A percentile compares a stretch with the other conserved stretches of the same genome.
Conservation (phyloP, 2,797 vertebrate genomes). For the Thalassophryne amazonica region DNA sequence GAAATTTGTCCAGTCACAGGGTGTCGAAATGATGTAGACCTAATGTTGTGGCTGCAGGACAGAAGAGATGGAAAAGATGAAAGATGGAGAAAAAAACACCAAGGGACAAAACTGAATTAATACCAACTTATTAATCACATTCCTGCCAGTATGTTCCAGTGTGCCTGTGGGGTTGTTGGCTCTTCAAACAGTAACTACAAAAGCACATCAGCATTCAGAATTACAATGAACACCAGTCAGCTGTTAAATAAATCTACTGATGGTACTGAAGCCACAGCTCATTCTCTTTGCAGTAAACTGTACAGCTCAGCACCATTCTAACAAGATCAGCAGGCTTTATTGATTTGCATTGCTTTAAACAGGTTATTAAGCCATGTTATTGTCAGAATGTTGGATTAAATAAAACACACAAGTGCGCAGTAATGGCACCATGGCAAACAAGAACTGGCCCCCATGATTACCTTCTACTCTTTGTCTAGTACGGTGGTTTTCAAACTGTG, state of each 20-base stretch:
- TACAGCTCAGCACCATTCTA: conserved; percentile 51
- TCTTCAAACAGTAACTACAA: conserved; percentile 33
- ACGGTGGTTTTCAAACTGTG: no score
- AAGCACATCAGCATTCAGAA: conserved; percentile 27
- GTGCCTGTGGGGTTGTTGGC: not conserved
- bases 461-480: no score
- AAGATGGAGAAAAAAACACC: conserved; percentile 2
- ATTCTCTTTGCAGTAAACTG: conserved; percentile 57
- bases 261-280: conserved; percentile 38
- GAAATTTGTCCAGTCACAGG: conserved; percentile 96
- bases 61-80: conserved; percentile 22
- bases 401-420: conserved; percentile 28
- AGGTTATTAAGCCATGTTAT: conserved; percentile 59
- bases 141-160: conserved; percentile 1
- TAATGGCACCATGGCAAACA: no score
- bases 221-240: conserved; percentile 28
- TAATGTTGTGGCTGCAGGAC: conserved; percentile 90
- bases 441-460: no score
- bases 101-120: conserved; percentile 25
- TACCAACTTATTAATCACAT: conserved; percentile 27
- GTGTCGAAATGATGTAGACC: conserved; percentile 91
- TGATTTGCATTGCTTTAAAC: conserved; percentile 74
- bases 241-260: conserved; percentile 29
- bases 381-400: conserved; percentile 52
- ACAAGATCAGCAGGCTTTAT: conserved; percentile 53